phyloP scores from a whole-genome alignment of 2,888 invertebrate species.

The Sphaerophoria rueppellii region DNA sequence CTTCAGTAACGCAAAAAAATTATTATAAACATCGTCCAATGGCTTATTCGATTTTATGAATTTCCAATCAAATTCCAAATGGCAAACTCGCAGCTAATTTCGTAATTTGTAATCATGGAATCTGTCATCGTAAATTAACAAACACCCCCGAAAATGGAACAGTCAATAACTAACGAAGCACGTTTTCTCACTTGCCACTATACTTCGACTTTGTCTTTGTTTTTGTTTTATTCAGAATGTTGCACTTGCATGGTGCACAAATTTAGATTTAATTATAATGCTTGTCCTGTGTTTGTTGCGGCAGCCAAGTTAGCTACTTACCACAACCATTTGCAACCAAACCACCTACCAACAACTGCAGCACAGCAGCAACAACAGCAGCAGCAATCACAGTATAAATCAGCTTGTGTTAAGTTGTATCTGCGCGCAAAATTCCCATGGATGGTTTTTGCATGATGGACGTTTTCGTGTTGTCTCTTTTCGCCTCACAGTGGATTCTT shows the following conservation, averaged over 20 bases:
- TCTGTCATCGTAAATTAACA: slow-evolving; percentile 65
- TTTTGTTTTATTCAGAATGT: slow-evolving; percentile 34
- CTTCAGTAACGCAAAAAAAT: slow-evolving; percentile 1
- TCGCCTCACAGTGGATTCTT: slow-evolving; percentile 1
- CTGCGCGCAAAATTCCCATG: slow-evolving; percentile 67
- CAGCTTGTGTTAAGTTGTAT: slow-evolving; percentile 58
- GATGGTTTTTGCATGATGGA: slow-evolving; percentile 72
- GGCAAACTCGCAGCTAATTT: slow-evolving; percentile 54
- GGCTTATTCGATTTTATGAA: slow-evolving; percentile 41
- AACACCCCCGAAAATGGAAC: slow-evolving; percentile 68
- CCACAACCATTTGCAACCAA: slow-evolving; percentile 30
- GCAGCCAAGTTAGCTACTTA: slow-evolving; percentile 12
- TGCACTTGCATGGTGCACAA: slow-evolving; percentile 56
- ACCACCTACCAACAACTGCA: background rate
- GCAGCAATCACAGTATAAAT: slow-evolving; percentile 65
- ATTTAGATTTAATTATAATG: slow-evolving; percentile 13
- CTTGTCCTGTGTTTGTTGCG: slow-evolving; percentile 4
- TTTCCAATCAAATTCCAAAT: slow-evolving; percentile 52
- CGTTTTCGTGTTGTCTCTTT: slow-evolving; percentile 46
- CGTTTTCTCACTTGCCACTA: slow-evolving; percentile 64
- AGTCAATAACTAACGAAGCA: slow-evolving; percentile 68
- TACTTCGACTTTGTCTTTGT: slow-evolving; percentile 5
- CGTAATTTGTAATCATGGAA: slow-evolving; percentile 68
- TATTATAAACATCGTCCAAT: slow-evolving; percentile 11
- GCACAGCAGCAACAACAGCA: slow-evolving; percentile 23